Evolutionary conservation across 2,797 vertebrate species (phyloP), one percentile per base, ranked within the genome.

Genomic region (Gobio occitaniae): DNA sequence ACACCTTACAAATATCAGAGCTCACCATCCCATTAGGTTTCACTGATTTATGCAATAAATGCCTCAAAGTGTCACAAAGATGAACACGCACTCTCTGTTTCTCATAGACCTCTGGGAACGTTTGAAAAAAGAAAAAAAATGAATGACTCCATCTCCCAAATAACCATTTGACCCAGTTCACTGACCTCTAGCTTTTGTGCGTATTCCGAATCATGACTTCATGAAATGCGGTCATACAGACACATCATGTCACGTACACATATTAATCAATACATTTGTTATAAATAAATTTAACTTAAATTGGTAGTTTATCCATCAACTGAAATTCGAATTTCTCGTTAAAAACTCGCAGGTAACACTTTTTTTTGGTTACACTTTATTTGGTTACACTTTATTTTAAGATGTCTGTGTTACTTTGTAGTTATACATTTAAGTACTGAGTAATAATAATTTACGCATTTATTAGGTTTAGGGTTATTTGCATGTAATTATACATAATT

Each of bases 81-180:
- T 17, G 17, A 69, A 29, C 56, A 75, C 48, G 56, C 21, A 17
- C 16, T 52, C 10, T 36, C 17, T 41, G 10, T 69, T 52, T 59
- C 38, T 78, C 59, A 47, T 36, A 74, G 59, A 61, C 56, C 36
- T 77, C 4, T 47, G 75, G 74, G 47, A 86, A 71, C 79, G 70
- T 78, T 66, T 78, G 48, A 52, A 84, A 44, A 12, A 83, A 65
- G 65, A 76, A 36, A 12, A 56, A n/a, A 72, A 47, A 78, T 72
- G 36, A 79, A 65, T 63, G 17, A 59, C 36, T 83, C 7, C 10
- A 79, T 76, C 75, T 71, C 50, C 75, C 50, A 61, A 88, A 83
- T 71, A 88, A 87, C 79, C 38, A 66, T 83, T 87, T 88, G 74
- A 88, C 80, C 83, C 56, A 83, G 61, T 83, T 77, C 69, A 71